These are phyloP conservation scores for Girardinichthys multiradiatus DNA, from an alignment of 2,113 vertebrate genomes.

Conservation along the genomic window DNA sequence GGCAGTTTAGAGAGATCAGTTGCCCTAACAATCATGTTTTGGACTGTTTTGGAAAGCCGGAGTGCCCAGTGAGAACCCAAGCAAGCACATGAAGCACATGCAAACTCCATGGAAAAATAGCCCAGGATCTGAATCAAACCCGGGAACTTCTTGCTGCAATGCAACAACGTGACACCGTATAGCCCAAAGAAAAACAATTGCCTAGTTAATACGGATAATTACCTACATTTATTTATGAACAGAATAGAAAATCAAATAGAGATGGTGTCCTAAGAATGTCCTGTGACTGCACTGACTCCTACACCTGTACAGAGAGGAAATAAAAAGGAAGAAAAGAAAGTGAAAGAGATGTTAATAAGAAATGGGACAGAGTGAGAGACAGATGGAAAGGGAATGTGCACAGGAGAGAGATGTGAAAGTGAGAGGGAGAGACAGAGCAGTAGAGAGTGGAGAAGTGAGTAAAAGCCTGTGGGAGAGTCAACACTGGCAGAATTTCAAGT, in stretches of 20 bases:
- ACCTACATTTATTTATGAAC: background rate
- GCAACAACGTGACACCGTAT: too few relatives aligned
- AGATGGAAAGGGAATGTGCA: conserved; percentile 22
- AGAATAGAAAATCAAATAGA: background rate
- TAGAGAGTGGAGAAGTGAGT: conserved; percentile 40
- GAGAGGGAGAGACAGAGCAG: conserved; percentile 20
- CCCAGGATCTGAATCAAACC: too few relatives aligned
- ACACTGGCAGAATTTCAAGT: conserved; percentile 63
- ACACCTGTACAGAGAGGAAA: conserved; percentile 5
- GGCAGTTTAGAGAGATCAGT: background rate
- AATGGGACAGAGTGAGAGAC: conserved; percentile 35
- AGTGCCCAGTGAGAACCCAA: too few relatives aligned
- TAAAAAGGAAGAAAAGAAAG: background rate
- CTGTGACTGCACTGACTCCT: conserved; percentile 10
- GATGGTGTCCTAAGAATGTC: conserved; percentile 1
- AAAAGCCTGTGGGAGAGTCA: conserved; percentile 44
- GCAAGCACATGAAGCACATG: too few relatives aligned
- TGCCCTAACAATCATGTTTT: background rate
- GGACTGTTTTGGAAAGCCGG: too few relatives aligned
- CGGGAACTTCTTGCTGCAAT: too few relatives aligned
- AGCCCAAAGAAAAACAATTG: background rate
- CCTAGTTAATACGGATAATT: background rate
- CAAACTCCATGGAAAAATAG: too few relatives aligned
- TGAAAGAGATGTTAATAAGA: conserved; percentile 60
- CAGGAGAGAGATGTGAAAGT: conserved; percentile 29